Percentiles rank a stretch among this genome's conserved stretches.
phyloP scores from a whole-genome alignment of 2,113 vertebrate species.

The Trichomycterus rosablanca region DNA sequence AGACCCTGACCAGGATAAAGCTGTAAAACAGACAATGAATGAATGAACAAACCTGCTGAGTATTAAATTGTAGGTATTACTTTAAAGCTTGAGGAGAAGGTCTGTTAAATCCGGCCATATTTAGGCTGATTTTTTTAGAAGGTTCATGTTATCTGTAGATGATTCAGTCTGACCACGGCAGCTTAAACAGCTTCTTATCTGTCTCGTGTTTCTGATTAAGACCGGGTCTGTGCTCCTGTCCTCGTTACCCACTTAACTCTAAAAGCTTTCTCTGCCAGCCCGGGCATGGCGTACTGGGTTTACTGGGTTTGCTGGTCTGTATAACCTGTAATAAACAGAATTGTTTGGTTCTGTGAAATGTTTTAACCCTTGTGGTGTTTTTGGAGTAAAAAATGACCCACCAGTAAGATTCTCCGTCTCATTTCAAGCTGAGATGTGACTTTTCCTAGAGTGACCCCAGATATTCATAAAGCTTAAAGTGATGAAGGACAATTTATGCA shows the following conservation, averaged over 20 bases:
- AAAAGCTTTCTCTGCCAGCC: slow-evolving; percentile 3
- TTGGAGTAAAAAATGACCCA: not conserved
- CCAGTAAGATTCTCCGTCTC: too few relatives aligned
- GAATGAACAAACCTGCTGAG: too few relatives aligned
- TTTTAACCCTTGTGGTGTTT: not conserved
- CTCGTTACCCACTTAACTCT: slow-evolving; percentile 16
- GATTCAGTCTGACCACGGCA: not conserved
- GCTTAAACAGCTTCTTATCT: slow-evolving; percentile 19
- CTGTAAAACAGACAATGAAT: too few relatives aligned
- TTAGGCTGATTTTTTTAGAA: not conserved
- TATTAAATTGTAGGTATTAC: too few relatives aligned
- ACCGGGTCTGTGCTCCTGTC: not conserved
- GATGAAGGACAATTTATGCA: too few relatives aligned
- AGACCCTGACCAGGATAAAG: too few relatives aligned
- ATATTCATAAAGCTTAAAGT: too few relatives aligned
- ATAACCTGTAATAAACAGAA: not conserved
- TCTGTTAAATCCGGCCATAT: not conserved
- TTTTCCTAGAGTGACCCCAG: too few relatives aligned
- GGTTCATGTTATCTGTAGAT: not conserved
- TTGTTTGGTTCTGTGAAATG: not conserved
- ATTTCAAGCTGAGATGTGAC: not conserved
- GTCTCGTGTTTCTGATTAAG: not conserved
- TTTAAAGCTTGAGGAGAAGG: not conserved
- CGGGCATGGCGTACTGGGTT: not conserved
- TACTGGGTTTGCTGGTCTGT: too few relatives aligned